Evolutionary conservation across 1,140 invertebrate species (phyloP).

Genomic region (Zeugodacus cucurbitae): DNA sequence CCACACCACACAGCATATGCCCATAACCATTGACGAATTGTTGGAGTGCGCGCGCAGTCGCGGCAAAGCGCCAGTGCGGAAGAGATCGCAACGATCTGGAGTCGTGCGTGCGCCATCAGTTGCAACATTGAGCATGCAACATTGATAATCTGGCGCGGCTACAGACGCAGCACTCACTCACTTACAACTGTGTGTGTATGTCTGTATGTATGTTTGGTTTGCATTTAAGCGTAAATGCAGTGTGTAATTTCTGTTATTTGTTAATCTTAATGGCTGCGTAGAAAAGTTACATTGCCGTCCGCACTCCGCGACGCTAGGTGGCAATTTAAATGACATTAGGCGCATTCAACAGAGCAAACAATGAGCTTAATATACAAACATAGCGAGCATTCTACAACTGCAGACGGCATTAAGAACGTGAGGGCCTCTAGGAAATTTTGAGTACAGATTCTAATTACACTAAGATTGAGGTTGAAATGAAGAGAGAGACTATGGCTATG

Average conservation of each 20-base stretch:
- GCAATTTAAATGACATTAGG: slow-evolving; percentile 13
- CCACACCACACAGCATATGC: background rate
- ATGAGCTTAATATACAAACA: background rate
- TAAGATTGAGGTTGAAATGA: background rate
- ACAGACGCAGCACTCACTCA: background rate
- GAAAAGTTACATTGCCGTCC: background rate
- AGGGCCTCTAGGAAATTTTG: background rate
- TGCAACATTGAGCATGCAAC: background rate
- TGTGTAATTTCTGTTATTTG: background rate
- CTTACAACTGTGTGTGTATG: background rate
- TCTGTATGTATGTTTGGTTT: background rate
- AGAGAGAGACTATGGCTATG: background rate
- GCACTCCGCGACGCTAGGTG: background rate
- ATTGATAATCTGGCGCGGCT: background rate
- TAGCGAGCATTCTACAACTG: background rate
- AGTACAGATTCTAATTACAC: too few relatives aligned
- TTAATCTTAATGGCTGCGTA: slow-evolving; percentile 4
- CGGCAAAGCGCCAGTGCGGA: background rate
- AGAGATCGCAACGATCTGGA: background rate
- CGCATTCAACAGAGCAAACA: background rate
- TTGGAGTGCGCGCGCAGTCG: background rate
- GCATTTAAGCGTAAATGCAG: background rate
- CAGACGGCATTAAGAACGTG: background rate
- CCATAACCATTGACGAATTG: background rate
- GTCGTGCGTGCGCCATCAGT: slow-evolving; percentile 19